phyloP scores from a whole-genome alignment of 2,888 invertebrate genomes.

The Anorthoa munda region DNA sequence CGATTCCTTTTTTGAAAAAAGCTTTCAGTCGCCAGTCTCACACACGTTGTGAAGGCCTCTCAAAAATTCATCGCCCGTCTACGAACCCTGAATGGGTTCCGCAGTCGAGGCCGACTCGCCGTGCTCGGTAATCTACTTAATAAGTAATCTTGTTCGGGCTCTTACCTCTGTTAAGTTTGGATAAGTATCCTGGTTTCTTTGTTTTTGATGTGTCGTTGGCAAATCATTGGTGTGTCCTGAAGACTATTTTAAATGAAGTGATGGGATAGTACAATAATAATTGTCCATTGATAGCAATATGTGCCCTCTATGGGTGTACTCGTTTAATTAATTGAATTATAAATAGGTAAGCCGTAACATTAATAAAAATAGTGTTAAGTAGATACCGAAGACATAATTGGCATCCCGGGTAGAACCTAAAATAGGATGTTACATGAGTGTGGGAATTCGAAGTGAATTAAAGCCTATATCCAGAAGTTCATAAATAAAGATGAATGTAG shows the following conservation, averaged over 20 bases:
- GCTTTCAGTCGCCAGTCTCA: conserved; percentile 81
- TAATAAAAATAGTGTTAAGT: too few species aligned
- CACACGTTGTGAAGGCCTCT: conserved; percentile 86
- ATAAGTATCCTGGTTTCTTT: conserved; percentile 69
- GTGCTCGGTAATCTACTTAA: conserved; percentile 85
- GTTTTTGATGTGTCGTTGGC: conserved; percentile 45
- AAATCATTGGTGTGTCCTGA: neutral
- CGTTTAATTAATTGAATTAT: too few species aligned
- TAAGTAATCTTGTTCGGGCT: conserved; percentile 82
- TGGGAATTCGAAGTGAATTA: too few species aligned
- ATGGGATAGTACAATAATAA: neutral
- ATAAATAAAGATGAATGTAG: too few species aligned
- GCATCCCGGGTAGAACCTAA: too few species aligned
- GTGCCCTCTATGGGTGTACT: neutral
- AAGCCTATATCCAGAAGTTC: too few species aligned
- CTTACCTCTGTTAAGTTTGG: conserved; percentile 70
- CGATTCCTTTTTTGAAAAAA: conserved; percentile 84
- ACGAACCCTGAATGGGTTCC: conserved; percentile 82
- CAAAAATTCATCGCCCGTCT: conserved; percentile 91
- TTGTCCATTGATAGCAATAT: neutral
- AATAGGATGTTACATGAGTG: too few species aligned
- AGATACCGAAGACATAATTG: too few species aligned
- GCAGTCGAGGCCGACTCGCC: conserved; percentile 76
- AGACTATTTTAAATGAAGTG: conserved; percentile 10
- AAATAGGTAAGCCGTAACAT: too few species aligned